These are phyloP conservation scores for Spongilla lacustris DNA, from an alignment of 37 sponge, comb jelly and placozoan species.

Conservation along the genomic window DNA sequence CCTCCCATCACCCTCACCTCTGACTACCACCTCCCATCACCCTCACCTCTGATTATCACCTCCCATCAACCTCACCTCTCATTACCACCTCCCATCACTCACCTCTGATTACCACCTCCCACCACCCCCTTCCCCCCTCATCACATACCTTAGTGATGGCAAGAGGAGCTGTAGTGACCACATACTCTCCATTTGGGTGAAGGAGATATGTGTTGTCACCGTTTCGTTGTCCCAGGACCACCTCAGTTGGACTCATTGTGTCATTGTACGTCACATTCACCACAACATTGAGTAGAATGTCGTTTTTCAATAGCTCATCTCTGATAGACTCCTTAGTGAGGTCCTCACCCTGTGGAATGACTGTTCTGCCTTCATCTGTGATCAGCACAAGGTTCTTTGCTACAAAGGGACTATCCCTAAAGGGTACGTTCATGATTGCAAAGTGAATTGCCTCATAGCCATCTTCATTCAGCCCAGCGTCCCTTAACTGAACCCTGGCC, in stretches of 20 bases:
- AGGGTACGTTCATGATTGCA: constrained; percentile 43
- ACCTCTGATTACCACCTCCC: neutral
- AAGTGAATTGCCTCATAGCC: constrained; percentile 67
- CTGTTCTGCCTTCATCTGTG: constrained; percentile 37
- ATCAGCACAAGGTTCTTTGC: constrained; percentile 35
- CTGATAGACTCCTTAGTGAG: constrained; percentile 6
- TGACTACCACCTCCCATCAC: no score
- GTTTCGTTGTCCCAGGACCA: constrained; percentile 24
- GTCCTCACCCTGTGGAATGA: constrained; percentile 16
- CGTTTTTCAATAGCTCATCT: constrained; percentile 6
- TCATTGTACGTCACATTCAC: constrained; percentile 31
- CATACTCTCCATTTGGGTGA: constrained; percentile 22
- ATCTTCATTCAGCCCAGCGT: constrained; percentile 23
- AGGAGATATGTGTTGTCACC: constrained; percentile 6
- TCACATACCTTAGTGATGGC: constrained; percentile 23
- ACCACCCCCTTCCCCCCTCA: neutral
- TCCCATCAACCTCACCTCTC: neutral
- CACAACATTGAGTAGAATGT: constrained; percentile 33
- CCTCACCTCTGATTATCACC: neutral
- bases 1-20: neutral
- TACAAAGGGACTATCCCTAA: constrained; percentile 40
- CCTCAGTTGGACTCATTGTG: neutral
- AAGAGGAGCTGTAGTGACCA: neutral
- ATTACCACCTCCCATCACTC: neutral
- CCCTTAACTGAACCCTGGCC: constrained; percentile 17